Evolutionary conservation across 2,888 invertebrate genomes (phyloP).

Genomic region (Dryadula phaetusa): DNA sequence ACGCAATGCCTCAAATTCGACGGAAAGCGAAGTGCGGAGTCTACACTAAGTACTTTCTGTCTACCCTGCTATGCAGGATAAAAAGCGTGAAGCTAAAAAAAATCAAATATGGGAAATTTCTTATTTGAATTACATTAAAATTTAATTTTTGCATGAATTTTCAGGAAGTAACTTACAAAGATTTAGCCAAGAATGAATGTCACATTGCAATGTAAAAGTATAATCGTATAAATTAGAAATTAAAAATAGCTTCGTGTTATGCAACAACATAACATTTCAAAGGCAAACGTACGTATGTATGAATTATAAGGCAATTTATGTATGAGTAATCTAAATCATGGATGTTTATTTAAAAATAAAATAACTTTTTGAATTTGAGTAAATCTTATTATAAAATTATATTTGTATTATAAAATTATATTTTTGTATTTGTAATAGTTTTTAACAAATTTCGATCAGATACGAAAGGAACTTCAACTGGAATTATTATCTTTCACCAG

Average conservation of each 20-base stretch:
- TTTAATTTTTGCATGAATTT: constrained; percentile 3
- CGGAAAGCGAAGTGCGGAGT: too few relatives aligned
- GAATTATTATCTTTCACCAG: too few relatives aligned
- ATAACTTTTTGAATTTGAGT: background rate
- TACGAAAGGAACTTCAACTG: too few relatives aligned
- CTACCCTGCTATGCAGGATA: too few relatives aligned
- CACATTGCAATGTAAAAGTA: constrained; percentile 26
- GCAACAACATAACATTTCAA: constrained; percentile 10
- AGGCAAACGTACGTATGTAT: constrained; percentile 2
- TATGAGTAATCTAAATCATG: background rate
- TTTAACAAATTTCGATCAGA: too few relatives aligned
- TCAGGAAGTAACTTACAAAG: background rate
- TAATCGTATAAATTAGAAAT: constrained; percentile 35
- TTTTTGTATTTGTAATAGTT: too few relatives aligned
- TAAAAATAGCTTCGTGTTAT: constrained; percentile 36
- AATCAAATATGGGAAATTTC: too few relatives aligned
- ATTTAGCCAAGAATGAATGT: constrained; percentile 25
- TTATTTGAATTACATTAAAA: background rate
- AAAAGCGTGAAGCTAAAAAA: too few relatives aligned
- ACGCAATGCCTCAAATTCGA: too few relatives aligned
- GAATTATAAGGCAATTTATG: constrained; percentile 4
- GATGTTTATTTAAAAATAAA: background rate
- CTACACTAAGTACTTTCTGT: too few relatives aligned
- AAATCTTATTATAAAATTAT: too few relatives aligned
- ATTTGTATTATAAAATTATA: too few relatives aligned